phyloP scores from a whole-genome alignment of 2,797 vertebrate genomes.

The Sebastes wilsoni region DNA sequence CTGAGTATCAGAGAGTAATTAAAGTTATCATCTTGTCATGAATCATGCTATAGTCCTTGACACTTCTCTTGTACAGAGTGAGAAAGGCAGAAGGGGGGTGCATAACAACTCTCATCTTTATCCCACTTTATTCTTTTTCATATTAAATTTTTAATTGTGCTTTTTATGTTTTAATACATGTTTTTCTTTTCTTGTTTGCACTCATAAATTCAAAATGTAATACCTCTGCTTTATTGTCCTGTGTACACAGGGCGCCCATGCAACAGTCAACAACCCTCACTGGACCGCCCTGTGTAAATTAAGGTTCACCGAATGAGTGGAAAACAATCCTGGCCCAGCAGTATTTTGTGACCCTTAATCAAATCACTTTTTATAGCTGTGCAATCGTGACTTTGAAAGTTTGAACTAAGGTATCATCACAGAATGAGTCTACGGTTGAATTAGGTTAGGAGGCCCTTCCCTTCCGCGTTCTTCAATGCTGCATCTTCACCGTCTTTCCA shows the following conservation, averaged over 20 bases:
- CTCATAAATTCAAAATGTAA: conserved; percentile 7
- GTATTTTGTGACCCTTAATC: background rate
- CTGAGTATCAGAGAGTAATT: background rate
- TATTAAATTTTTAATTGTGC: background rate
- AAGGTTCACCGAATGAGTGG: background rate
- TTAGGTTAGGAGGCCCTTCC: background rate
- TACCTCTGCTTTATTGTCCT: background rate
- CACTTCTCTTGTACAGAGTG: background rate
- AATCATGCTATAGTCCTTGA: background rate
- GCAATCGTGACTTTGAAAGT: background rate
- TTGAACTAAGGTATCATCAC: background rate
- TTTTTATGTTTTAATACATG: background rate
- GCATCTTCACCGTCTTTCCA: background rate
- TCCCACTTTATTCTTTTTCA: background rate
- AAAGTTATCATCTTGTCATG: background rate
- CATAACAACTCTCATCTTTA: background rate
- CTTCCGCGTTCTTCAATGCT: background rate
- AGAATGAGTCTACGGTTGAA: background rate
- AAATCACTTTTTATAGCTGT: background rate
- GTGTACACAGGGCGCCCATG: background rate
- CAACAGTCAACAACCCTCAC: background rate
- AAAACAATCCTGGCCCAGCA: background rate
- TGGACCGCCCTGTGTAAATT: background rate
- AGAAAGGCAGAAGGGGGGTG: background rate
- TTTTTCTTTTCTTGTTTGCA: background rate